Percentiles rank a stretch among this genome's conserved stretches.
phyloP scores from a whole-genome alignment of 2,113 vertebrate genomes.

The Pyxicephalus adspersus region DNA sequence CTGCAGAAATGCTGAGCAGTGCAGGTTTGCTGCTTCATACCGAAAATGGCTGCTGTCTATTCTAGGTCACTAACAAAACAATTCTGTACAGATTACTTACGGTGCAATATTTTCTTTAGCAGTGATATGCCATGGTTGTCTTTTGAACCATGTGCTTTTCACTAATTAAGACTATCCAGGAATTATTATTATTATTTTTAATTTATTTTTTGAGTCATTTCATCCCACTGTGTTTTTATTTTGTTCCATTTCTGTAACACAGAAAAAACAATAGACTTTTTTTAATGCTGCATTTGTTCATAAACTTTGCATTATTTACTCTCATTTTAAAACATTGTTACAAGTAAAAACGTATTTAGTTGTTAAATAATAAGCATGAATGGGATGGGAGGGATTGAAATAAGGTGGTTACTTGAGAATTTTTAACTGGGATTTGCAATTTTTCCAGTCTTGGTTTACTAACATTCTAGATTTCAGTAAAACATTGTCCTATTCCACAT shows the following conservation, averaged over 20 bases:
- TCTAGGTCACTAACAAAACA: slow-evolving; percentile 73
- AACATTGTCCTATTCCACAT: not conserved
- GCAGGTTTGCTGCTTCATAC: slow-evolving; percentile 87
- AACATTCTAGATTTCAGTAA: not conserved
- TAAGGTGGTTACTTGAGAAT: slow-evolving; percentile 20
- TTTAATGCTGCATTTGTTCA: not conserved
- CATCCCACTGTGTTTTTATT: not conserved
- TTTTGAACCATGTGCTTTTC: slow-evolving; percentile 61
- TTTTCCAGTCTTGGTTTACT: not conserved
- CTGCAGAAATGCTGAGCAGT: slow-evolving; percentile 82
- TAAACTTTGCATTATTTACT: slow-evolving; percentile 1
- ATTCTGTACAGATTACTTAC: slow-evolving; percentile 58
- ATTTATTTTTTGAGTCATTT: slow-evolving; percentile 62
- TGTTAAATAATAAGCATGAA: not conserved
- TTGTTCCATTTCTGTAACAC: not conserved
- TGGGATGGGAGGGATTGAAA: not conserved
- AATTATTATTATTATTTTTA: slow-evolving; percentile 61
- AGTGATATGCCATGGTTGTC: slow-evolving; percentile 67
- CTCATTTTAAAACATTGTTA: slow-evolving; percentile 27
- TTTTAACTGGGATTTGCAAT: not conserved
- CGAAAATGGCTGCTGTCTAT: slow-evolving; percentile 90
- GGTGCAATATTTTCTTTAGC: slow-evolving; percentile 78
- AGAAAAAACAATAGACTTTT: not conserved
- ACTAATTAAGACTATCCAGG: slow-evolving; percentile 25
- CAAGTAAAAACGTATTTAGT: slow-evolving; percentile 11